Percentiles rank a stretch among this genome's conserved stretches.
These are phyloP conservation scores for Acanthosoma haemorrhoidale DNA, from an alignment of 2,888 invertebrate species.

Conservation along the genomic window DNA sequence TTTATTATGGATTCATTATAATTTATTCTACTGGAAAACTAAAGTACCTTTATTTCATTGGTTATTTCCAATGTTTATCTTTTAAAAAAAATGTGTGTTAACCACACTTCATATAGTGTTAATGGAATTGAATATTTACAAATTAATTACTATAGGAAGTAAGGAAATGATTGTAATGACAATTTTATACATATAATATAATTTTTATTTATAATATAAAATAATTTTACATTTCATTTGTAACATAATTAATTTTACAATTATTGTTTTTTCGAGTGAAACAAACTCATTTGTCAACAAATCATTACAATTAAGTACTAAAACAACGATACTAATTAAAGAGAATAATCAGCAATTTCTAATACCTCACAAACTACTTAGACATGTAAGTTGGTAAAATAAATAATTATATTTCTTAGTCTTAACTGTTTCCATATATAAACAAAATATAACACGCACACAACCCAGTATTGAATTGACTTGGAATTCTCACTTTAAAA, in stretches of 20 bases:
- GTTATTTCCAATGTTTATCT: too few species aligned
- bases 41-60: too few species aligned
- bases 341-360: neutral
- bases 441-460: neutral
- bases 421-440: neutral
- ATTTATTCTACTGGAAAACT: too few species aligned
- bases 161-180: too few species aligned
- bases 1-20: too few species aligned
- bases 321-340: neutral
- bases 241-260: conserved; percentile 7
- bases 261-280: neutral
- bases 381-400: neutral
- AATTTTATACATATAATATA: too few species aligned
- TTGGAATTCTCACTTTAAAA: too few species aligned
- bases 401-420: neutral
- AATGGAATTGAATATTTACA: too few species aligned
- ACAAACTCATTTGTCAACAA: neutral
- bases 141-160: too few species aligned
- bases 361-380: neutral
- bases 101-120: too few species aligned
- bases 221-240: neutral
- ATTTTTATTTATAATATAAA: conserved; percentile 7
- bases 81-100: too few species aligned
- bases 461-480: neutral
- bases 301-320: conserved; percentile 14